Evolutionary conservation across 2,797 vertebrate genomes (phyloP), one percentile per base, ranked within the genome.

Genomic region (Heteromormyrus szaboi): DNA sequence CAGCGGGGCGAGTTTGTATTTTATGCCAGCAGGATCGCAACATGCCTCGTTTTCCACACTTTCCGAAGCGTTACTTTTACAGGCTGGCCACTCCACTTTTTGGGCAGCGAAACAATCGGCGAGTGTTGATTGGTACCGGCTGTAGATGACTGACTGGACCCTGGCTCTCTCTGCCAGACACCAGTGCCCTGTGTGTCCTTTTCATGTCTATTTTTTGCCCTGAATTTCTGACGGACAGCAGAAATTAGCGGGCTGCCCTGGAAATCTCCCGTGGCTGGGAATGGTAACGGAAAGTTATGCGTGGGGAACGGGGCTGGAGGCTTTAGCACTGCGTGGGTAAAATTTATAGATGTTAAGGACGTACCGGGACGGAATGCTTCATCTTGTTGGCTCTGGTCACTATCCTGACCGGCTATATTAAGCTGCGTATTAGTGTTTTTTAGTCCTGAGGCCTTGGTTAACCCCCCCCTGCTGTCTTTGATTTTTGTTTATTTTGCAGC

Each of bases 401-500:
- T 29, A 50, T 87, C 51, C 19, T 48, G 83, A 50, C 83, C 37
- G 7, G 14, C 59, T 54, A 50, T 65, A 46, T 29, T 14, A 9
- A 53, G 48, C 44, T 22, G 17, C 29, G 4, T 33, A 22, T 46
- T 44, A 44, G 53, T 44, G 84, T 8, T 29, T 85, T 87, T 86
- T 2, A 84, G 50, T 51, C 11, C 85, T 25, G 25, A 65, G 83
- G 44, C 83, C 81, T 56, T 33, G 48, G 86, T 90, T 89, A 51
- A 44, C 37, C 33, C 29, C 29, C 76, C 14, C 50, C 50, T 86
- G 88, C 84, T 85, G 83, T 59, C 59, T 51, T 76, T 85, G 44
- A 37, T 44, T 85, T 72, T 84, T 91, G 54, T 92, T 90, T 90
- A 85, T 89, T 86, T 91, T 86, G 84, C 86, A 88, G 76, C 88